phyloP scores from a whole-genome alignment of 1,140 invertebrate genomes.

The Tyrophagus putrescentiae region DNA sequence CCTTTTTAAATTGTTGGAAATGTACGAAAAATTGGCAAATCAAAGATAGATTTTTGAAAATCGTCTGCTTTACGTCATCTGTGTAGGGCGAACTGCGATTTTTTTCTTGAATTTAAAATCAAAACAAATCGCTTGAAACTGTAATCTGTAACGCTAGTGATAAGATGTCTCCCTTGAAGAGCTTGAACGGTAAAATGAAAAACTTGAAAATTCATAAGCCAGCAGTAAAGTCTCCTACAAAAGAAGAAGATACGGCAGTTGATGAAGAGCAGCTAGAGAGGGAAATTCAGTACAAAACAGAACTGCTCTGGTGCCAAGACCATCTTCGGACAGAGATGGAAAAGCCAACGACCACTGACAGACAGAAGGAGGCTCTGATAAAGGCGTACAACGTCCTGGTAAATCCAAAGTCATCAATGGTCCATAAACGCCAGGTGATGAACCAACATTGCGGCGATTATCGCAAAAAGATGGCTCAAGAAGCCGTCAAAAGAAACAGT shows the following conservation, averaged over 20 bases:
- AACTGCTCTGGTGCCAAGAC: background rate
- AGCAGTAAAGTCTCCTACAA: background rate
- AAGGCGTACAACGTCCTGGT: background rate
- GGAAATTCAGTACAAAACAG: background rate
- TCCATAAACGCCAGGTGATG: slow-evolving; percentile 9
- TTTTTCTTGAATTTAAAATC: too few relatives aligned
- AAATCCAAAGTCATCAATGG: background rate
- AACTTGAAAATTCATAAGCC: background rate
- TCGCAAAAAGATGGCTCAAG: background rate
- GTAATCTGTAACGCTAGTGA: background rate
- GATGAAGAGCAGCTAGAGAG: background rate
- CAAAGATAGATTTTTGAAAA: too few relatives aligned
- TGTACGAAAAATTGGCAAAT: too few relatives aligned
- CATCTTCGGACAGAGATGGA: background rate
- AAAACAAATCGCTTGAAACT: too few relatives aligned
- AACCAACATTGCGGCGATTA: slow-evolving; percentile 9
- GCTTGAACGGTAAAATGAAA: background rate
- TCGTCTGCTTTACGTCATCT: too few relatives aligned
- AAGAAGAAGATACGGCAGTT: background rate
- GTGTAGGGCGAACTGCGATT: too few relatives aligned
- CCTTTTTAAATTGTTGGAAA: too few relatives aligned
- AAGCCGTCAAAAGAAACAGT: background rate
- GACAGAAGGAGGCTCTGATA: background rate
- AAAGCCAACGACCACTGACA: background rate
- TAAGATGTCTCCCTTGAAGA: background rate